These are phyloP conservation scores for Heliconius congener DNA, from an alignment of 1,140 invertebrate species.

Conservation along the genomic window DNA sequence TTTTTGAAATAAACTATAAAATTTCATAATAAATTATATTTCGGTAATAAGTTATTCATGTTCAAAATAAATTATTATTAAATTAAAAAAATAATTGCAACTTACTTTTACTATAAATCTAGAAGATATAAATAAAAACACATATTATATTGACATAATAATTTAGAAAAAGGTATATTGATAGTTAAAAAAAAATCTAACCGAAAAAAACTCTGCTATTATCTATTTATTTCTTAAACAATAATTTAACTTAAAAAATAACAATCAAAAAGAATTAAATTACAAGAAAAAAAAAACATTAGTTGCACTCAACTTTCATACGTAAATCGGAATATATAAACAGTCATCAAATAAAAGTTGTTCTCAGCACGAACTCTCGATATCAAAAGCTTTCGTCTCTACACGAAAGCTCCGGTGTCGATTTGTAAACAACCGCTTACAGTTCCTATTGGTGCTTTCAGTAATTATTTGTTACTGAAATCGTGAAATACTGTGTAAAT, in stretches of 20 bases:
- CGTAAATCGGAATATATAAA: background rate
- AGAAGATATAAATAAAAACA: too few species aligned
- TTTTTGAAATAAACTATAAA: too few species aligned
- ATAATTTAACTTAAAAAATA: background rate
- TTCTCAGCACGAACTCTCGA: background rate
- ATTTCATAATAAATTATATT: too few species aligned
- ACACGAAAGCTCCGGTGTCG: conserved; percentile 8
- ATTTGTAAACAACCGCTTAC: conserved; percentile 2
- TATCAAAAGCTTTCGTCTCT: conserved; percentile 10
- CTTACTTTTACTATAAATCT: too few species aligned
- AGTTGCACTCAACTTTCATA: background rate
- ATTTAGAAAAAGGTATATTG: too few species aligned
- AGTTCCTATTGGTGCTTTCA: background rate
- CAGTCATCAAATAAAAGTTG: conserved; percentile 10
- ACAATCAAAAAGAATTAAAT: background rate
- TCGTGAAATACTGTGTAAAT: background rate
- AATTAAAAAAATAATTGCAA: too few species aligned
- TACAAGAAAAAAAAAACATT: background rate
- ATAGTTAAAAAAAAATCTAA: too few species aligned
- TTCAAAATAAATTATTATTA: too few species aligned
- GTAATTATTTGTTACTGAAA: background rate
- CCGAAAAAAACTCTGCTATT: too few species aligned
- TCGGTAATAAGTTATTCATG: too few species aligned
- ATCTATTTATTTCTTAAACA: too few species aligned
- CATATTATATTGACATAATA: too few species aligned